Percentiles rank a stretch among this genome's conserved stretches.
phyloP scores from a whole-genome alignment of 2,888 invertebrate genomes.

The Criorhina ranunculi region DNA sequence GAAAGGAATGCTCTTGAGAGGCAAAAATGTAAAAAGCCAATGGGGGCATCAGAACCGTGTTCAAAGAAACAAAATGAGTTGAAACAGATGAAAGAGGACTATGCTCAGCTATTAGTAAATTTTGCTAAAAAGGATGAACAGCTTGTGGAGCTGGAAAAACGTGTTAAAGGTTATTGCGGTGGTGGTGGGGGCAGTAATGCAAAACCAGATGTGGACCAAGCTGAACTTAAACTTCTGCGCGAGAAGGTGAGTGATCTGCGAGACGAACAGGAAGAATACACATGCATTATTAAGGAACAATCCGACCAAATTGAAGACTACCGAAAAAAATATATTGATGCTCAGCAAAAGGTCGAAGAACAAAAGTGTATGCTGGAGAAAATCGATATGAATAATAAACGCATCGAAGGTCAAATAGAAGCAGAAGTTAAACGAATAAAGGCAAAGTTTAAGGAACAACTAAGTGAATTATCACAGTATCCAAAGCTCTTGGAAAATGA shows the following conservation, averaged over 20 bases:
- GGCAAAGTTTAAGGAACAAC: constrained; percentile 83
- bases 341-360: constrained; percentile 83
- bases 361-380: constrained; percentile 82
- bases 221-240: constrained; percentile 80
- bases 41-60: constrained; percentile 11
- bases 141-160: constrained; percentile 80
- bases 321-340: constrained; percentile 82
- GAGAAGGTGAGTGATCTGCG: constrained; percentile 81
- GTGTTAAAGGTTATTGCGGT: constrained; percentile 29
- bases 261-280: constrained; percentile 83
- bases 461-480: constrained; percentile 82
- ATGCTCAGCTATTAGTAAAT: constrained; percentile 81
- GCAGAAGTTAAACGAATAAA: constrained; percentile 83
- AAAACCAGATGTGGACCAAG: constrained; percentile 78
- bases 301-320: constrained; percentile 83
- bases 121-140: constrained; percentile 82
- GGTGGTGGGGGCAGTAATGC: constrained; percentile 26
- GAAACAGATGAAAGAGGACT: constrained; percentile 82
- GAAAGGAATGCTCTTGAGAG: constrained; percentile 42
- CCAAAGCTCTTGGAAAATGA: constrained; percentile 83
- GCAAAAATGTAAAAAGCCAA: background rate
- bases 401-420: constrained; percentile 83
- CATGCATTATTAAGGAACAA: constrained; percentile 83
- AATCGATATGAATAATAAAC: constrained; percentile 83
- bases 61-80: constrained; percentile 79